A percentile compares a stretch with the other conserved stretches of the same genome.
Conservation (phyloP, 2,797 vertebrate genomes). For the Rhinatrema bivittatum region DNA sequence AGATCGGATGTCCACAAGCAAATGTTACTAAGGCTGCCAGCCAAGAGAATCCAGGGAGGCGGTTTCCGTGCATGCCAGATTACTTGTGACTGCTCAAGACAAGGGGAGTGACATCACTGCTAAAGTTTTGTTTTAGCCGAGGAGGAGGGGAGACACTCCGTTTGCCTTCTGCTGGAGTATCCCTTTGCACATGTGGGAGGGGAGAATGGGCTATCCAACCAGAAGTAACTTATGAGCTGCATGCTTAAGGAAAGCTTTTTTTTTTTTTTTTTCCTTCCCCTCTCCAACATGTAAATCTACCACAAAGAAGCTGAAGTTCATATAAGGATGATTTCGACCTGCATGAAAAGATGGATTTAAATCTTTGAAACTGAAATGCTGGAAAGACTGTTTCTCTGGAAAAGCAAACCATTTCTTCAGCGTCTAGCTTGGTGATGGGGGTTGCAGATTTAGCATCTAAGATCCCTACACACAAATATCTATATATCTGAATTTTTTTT, state of each 20-base stretch:
- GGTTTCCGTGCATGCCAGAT: slow-evolving; percentile 21
- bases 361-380: background rate
- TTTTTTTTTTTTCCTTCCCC: slow-evolving; percentile 33
- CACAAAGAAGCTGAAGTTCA: slow-evolving; percentile 58
- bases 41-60: slow-evolving; percentile 15
- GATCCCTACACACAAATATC: background rate
- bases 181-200: slow-evolving; percentile 45
- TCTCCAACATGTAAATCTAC: slow-evolving; percentile 40
- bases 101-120: slow-evolving; percentile 48
- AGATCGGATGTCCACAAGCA: slow-evolving; percentile 17
- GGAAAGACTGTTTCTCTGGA: background rate
- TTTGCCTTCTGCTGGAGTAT: slow-evolving; percentile 33
- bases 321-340: slow-evolving; percentile 40
- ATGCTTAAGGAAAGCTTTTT: slow-evolving; percentile 4
- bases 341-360: slow-evolving; percentile 11
- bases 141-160: slow-evolving; percentile 38
- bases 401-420: slow-evolving; percentile 4
- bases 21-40: slow-evolving; percentile 1
- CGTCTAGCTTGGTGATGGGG: background rate
- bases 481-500: too few species aligned
- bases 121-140: slow-evolving; percentile 17
- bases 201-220: slow-evolving; percentile 44
- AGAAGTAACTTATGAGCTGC: slow-evolving; percentile 29
- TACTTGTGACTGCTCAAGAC: slow-evolving; percentile 28
- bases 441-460: background rate